Evolutionary conservation across 2,797 vertebrate genomes (phyloP).

Genomic region (Sciurus carolinensis): DNA sequence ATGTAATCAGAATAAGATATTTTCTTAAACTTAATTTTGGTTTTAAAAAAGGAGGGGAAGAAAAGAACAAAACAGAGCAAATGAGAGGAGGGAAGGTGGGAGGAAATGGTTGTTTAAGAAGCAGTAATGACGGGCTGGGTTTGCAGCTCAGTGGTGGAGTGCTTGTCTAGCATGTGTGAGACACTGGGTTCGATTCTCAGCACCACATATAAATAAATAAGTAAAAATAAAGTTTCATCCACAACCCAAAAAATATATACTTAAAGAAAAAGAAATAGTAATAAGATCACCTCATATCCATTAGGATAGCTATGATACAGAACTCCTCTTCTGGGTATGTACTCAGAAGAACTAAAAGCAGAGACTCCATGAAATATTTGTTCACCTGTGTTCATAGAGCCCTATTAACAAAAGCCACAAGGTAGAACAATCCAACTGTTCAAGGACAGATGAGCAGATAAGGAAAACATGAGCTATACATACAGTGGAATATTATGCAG

Average conservation of each 20-base stretch:
- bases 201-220: no score
- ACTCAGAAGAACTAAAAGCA: no score
- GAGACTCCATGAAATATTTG: no score
- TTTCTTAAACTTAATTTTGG: not conserved
- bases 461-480: no score
- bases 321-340: not conserved
- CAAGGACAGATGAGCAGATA: not conserved
- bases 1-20: not conserved
- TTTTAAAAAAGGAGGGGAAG: not conserved
- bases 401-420: no score
- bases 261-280: not conserved
- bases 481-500: not conserved
- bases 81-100: not conserved
- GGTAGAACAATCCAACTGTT: no score
- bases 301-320: not conserved
- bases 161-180: no score
- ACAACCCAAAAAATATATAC: no score
- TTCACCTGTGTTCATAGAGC: no score
- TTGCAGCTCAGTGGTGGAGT: no score
- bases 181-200: no score
- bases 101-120: conserved; percentile 22
- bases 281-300: not conserved
- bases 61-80: not conserved
- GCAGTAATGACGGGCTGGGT: not conserved
- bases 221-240: no score